These are phyloP conservation scores for Pammene fasciana DNA, from an alignment of 2,888 invertebrate genomes.

Conservation along the genomic window DNA sequence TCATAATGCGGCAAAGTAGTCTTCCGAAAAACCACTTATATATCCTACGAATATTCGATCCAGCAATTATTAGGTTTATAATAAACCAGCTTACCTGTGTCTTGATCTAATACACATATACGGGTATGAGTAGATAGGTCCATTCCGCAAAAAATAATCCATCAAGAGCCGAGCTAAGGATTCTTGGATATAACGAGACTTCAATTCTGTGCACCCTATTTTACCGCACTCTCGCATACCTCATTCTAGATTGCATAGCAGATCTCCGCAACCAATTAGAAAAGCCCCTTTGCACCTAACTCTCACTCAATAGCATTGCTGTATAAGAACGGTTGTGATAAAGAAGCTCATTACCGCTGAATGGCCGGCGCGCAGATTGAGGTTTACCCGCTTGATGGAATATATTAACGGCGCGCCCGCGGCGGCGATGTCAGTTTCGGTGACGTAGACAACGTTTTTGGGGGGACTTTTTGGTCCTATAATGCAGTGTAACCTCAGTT, in stretches of 20 bases:
- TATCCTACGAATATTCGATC: too few relatives aligned
- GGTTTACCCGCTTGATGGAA: conserved; percentile 70
- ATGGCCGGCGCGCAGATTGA: conserved; percentile 60
- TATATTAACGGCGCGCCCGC: conserved; percentile 57
- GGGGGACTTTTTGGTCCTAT: conserved; percentile 14
- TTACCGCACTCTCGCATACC: too few relatives aligned
- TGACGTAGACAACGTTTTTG: conserved; percentile 17
- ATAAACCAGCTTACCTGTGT: too few relatives aligned
- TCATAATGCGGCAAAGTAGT: too few relatives aligned
- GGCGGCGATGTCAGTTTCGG: conserved; percentile 21
- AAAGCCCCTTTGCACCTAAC: conserved; percentile 13
- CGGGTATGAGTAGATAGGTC: too few relatives aligned
- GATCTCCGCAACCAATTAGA: conserved; percentile 25
- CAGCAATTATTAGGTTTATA: too few relatives aligned
- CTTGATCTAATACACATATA: too few relatives aligned
- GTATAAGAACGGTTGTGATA: conserved; percentile 43
- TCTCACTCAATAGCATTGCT: conserved; percentile 38
- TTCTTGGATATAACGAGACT: background rate
- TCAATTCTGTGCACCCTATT: background rate
- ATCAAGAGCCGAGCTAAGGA: too few relatives aligned
- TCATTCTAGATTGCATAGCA: background rate
- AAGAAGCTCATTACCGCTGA: conserved; percentile 63
- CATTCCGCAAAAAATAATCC: too few relatives aligned
- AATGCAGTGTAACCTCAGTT: background rate
- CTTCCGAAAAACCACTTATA: too few relatives aligned